Conservation (phyloP, 1,140 invertebrate species). For the Drosophila pallidifrons region DNA sequence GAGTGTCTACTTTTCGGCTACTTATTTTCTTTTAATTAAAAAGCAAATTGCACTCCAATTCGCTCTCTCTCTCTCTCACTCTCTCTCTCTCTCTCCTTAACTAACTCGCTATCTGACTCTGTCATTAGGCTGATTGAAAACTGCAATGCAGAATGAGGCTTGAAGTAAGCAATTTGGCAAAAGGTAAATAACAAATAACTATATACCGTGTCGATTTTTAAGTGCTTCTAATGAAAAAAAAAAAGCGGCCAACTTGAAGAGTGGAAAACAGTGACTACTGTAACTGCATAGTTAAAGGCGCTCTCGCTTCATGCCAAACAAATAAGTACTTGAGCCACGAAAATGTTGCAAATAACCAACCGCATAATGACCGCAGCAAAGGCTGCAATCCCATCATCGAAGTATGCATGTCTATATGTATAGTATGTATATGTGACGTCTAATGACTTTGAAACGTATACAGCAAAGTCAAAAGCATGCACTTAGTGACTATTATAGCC, state of each 20-base stretch:
- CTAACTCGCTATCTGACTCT: conserved; percentile 41
- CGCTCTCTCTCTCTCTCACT: not conserved
- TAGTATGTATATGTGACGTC: conserved; percentile 21
- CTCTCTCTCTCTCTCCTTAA: not conserved
- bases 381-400: conserved; percentile 31
- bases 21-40: conserved; percentile 81
- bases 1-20: conserved; percentile 66
- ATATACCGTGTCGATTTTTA: conserved; percentile 80
- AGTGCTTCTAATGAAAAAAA: conserved; percentile 73
- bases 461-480: conserved; percentile 74
- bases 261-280: conserved; percentile 33
- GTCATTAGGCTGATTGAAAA: conserved; percentile 82
- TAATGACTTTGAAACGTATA: conserved; percentile 80
- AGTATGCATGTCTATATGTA: conserved; percentile 24
- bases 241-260: conserved; percentile 46
- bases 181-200: conserved; percentile 70
- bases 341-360: conserved; percentile 74
- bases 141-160: conserved; percentile 45
- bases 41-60: conserved; percentile 65
- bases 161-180: conserved; percentile 76
- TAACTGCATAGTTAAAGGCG: conserved; percentile 53
- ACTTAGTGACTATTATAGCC: conserved; percentile 76
- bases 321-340: conserved; percentile 79
- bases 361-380: conserved; percentile 73
- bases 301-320: conserved; percentile 35